phyloP scores from a whole-genome alignment of 2,797 vertebrate species.

The Betta splendens region DNA sequence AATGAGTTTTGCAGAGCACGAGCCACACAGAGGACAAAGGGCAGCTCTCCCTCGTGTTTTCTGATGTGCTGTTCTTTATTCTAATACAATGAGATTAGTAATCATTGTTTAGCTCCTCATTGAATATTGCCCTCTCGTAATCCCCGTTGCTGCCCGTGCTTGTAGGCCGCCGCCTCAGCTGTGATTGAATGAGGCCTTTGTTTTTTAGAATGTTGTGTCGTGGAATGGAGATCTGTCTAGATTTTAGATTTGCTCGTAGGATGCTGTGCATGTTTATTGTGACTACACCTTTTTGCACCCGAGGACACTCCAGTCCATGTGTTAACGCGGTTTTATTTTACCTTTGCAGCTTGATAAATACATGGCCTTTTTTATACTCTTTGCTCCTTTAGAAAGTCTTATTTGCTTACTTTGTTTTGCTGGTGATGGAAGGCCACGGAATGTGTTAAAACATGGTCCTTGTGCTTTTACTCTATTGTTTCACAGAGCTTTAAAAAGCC shows the following conservation, averaged over 20 bases:
- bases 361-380: no score
- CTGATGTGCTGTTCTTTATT: slow-evolving; percentile 69
- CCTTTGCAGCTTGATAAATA: background rate
- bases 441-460: background rate
- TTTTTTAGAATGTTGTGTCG: slow-evolving; percentile 27
- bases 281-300: background rate
- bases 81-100: slow-evolving; percentile 62
- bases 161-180: slow-evolving; percentile 32
- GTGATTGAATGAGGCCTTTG: slow-evolving; percentile 38
- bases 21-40: slow-evolving; percentile 69
- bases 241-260: slow-evolving; percentile 27
- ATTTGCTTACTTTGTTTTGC: slow-evolving; percentile 2
- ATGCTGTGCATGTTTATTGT: slow-evolving; percentile 19
- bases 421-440: slow-evolving; percentile 6
- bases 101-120: slow-evolving; percentile 67
- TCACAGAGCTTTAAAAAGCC: background rate
- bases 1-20: slow-evolving; percentile 74
- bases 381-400: background rate
- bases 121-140: slow-evolving; percentile 47
- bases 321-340: background rate
- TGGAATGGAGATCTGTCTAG: slow-evolving; percentile 38
- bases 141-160: slow-evolving; percentile 20
- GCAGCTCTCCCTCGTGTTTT: slow-evolving; percentile 60
- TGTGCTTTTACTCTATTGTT: background rate
- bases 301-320: no score